Percentiles rank a stretch among this genome's conserved stretches.
phyloP scores from a whole-genome alignment of 2,797 vertebrate species.

The Gallirallus australis region DNA sequence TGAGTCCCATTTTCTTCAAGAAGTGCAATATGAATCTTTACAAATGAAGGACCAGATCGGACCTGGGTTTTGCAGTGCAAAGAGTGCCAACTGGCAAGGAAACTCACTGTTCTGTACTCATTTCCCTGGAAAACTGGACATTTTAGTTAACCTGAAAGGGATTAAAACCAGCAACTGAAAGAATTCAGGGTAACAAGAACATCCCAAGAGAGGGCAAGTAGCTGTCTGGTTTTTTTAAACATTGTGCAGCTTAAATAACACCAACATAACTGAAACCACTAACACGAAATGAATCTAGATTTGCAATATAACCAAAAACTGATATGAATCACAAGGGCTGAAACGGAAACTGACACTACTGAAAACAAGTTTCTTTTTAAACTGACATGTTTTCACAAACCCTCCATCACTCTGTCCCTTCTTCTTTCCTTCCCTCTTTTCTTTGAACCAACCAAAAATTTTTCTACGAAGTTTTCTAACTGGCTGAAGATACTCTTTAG shows the following conservation, averaged over 20 bases:
- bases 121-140: neutral
- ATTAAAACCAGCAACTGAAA: neutral
- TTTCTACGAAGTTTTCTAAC: neutral
- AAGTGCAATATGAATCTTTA: neutral
- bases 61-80: neutral
- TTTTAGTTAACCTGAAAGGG: neutral
- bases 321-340: slow-evolving; percentile 55
- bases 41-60: neutral
- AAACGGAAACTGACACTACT: slow-evolving; percentile 17
- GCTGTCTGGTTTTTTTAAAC: neutral
- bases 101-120: neutral
- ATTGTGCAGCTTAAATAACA: slow-evolving; percentile 38
- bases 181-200: neutral
- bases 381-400: slow-evolving; percentile 55
- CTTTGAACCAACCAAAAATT: neutral
- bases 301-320: slow-evolving; percentile 40
- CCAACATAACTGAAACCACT: neutral
- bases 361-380: slow-evolving; percentile 45
- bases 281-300: slow-evolving; percentile 40
- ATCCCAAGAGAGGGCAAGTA: slow-evolving; percentile 6
- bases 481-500: neutral
- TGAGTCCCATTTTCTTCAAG: neutral
- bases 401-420: neutral
- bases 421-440: neutral
- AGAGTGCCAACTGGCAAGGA: neutral